phyloP scores from a whole-genome alignment of 2,113 vertebrate genomes.

The Charadrius vociferus region DNA sequence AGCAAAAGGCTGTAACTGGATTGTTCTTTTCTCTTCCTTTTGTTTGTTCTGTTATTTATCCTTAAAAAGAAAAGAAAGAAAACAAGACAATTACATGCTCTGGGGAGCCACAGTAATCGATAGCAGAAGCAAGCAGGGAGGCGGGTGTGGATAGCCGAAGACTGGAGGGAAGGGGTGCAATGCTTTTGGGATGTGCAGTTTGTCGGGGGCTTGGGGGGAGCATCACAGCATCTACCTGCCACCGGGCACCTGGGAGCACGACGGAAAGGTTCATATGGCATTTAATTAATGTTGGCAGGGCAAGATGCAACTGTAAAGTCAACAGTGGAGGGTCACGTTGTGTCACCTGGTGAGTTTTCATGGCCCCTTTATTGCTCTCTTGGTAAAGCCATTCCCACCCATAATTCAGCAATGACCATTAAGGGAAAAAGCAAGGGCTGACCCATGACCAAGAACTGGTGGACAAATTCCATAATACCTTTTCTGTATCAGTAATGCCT shows the following conservation, averaged over 20 bases:
- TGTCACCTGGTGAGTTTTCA: fast-evolving
- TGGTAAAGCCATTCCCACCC: neutral
- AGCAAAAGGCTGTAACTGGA: neutral
- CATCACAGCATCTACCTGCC: fast-evolving
- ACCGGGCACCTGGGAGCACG: fast-evolving
- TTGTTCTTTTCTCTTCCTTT: neutral
- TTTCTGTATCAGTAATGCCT: neutral
- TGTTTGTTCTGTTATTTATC: neutral
- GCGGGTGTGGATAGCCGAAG: neutral
- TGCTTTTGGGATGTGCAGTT: fast-evolving
- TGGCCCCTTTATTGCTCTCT: neutral
- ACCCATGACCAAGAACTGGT: neutral
- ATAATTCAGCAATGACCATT: fast-evolving
- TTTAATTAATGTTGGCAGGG: neutral
- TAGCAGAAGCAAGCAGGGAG: neutral
- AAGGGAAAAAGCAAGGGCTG: neutral
- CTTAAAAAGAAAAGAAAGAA: neutral
- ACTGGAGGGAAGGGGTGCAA: fast-evolving
- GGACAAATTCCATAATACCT: neutral
- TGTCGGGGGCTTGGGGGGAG: neutral
- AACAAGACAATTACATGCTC: neutral
- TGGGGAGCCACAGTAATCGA: neutral
- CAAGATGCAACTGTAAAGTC: fast-evolving
- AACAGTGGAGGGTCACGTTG: fast-evolving
- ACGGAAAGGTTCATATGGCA: neutral